A percentile compares a stretch with the other conserved stretches of the same genome.
Evolutionary conservation across 2,888 invertebrate genomes (phyloP).

Genomic region (Onthophagus sagittarius): DNA sequence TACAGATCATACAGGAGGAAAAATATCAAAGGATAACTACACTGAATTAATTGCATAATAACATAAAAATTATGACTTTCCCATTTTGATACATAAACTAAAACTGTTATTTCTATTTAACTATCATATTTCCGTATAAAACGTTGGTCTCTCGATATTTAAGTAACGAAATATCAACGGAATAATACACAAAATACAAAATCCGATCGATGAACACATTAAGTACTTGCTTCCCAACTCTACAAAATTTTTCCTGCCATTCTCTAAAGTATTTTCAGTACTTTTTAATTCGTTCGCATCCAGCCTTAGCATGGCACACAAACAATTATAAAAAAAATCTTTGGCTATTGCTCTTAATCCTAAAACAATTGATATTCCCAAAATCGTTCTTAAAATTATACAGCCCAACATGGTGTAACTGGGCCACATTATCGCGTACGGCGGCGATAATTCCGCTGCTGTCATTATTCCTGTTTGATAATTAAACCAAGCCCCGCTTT

Average conservation of each 20-base stretch:
- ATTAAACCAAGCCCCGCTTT: constrained; percentile 79
- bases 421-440: constrained; percentile 77
- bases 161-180: constrained; percentile 75
- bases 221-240: constrained; percentile 83
- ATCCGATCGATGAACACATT: constrained; percentile 74
- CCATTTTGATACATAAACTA: too few species aligned
- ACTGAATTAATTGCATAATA: too few species aligned
- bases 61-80: too few species aligned
- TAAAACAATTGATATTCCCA: constrained; percentile 74
- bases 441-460: constrained; percentile 55
- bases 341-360: constrained; percentile 67
- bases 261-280: constrained; percentile 62
- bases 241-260: constrained; percentile 69
- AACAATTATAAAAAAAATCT: constrained; percentile 62
- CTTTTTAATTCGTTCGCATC: constrained; percentile 64
- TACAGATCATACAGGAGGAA: too few species aligned
- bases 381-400: constrained; percentile 63
- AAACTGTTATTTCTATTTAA: background rate
- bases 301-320: constrained; percentile 66
- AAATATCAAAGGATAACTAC: too few species aligned
- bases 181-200: constrained; percentile 71
- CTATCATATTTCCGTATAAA: constrained; percentile 77
- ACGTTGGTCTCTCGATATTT: constrained; percentile 75
- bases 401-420: constrained; percentile 67
- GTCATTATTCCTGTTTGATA: constrained; percentile 72